Percentiles rank a stretch among this genome's conserved stretches.
Evolutionary conservation across 2,113 vertebrate genomes (phyloP).

Genomic region (Callospermophilus lateralis): DNA sequence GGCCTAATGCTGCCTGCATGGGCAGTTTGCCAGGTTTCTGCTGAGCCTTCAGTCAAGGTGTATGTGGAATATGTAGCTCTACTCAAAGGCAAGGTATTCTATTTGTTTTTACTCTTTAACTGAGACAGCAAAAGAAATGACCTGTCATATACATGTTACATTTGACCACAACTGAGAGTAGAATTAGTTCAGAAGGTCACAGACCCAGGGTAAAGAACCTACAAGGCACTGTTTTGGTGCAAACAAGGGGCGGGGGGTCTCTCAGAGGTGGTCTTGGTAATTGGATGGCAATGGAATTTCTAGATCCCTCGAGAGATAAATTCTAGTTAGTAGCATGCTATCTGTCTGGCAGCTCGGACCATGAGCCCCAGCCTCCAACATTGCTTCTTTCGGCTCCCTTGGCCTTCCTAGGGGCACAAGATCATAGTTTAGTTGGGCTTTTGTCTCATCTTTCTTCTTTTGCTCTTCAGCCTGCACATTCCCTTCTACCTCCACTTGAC

Average conservation of each 20-base stretch:
- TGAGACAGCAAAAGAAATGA: too few relatives aligned
- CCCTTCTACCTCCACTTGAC: not conserved
- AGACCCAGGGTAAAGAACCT: not conserved
- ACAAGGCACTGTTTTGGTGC: too few relatives aligned
- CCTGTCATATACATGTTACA: not conserved
- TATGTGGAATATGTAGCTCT: not conserved
- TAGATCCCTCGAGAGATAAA: not conserved
- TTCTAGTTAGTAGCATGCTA: not conserved
- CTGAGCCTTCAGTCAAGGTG: too few relatives aligned
- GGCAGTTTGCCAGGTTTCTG: not conserved
- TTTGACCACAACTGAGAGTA: not conserved
- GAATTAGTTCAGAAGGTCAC: not conserved
- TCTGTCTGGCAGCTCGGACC: not conserved
- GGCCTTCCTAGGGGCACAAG: too few relatives aligned
- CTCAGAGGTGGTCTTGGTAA: not conserved
- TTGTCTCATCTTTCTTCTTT: not conserved
- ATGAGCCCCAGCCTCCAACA: too few relatives aligned
- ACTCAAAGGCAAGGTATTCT: not conserved
- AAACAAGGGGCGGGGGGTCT: not conserved
- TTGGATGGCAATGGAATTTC: not conserved
- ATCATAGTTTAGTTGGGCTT: accelerated
- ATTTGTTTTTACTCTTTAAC: not conserved
- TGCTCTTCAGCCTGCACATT: not conserved
- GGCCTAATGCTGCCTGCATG: not conserved
- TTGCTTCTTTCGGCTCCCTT: not conserved